Evolutionary conservation across 2,888 invertebrate species (phyloP).

Genomic region (Volucella inanis): DNA sequence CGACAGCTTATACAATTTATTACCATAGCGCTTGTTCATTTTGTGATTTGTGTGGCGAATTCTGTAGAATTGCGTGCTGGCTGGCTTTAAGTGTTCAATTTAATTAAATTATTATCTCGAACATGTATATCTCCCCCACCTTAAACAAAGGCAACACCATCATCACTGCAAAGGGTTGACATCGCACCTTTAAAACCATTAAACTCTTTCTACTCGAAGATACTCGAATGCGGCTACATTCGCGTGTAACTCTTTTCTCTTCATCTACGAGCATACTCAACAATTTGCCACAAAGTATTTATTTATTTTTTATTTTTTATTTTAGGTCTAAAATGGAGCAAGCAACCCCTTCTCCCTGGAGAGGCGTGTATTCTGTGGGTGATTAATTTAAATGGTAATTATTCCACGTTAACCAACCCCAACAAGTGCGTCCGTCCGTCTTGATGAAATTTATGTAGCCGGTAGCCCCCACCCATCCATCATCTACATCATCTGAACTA

Average conservation of each 20-base stretch:
- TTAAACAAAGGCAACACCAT: background rate
- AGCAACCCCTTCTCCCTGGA: slow-evolving; percentile 14
- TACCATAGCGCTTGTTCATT: too few relatives aligned
- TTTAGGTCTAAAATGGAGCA: slow-evolving; percentile 42
- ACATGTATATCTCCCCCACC: slow-evolving; percentile 20
- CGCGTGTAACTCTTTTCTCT: background rate
- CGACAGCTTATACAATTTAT: too few relatives aligned
- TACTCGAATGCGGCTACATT: background rate
- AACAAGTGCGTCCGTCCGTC: slow-evolving; percentile 64
- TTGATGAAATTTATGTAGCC: slow-evolving; percentile 56
- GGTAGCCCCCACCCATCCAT: slow-evolving; percentile 44
- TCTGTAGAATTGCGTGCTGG: slow-evolving; percentile 39
- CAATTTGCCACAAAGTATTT: background rate
- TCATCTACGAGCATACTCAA: background rate
- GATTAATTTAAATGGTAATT: slow-evolving; percentile 80
- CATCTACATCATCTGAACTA: slow-evolving; percentile 26
- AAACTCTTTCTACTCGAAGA: slow-evolving; percentile 9
- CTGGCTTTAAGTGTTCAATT: slow-evolving; percentile 40
- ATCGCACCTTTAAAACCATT: slow-evolving; percentile 46
- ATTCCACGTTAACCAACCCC: slow-evolving; percentile 76
- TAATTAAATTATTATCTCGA: slow-evolving; percentile 48
- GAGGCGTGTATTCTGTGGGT: slow-evolving; percentile 66
- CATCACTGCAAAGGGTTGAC: slow-evolving; percentile 29
- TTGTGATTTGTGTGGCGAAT: background rate
- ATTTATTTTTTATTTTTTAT: background rate